phyloP scores from a whole-genome alignment of 2,113 vertebrate genomes.

The Oceanodroma tethys region DNA sequence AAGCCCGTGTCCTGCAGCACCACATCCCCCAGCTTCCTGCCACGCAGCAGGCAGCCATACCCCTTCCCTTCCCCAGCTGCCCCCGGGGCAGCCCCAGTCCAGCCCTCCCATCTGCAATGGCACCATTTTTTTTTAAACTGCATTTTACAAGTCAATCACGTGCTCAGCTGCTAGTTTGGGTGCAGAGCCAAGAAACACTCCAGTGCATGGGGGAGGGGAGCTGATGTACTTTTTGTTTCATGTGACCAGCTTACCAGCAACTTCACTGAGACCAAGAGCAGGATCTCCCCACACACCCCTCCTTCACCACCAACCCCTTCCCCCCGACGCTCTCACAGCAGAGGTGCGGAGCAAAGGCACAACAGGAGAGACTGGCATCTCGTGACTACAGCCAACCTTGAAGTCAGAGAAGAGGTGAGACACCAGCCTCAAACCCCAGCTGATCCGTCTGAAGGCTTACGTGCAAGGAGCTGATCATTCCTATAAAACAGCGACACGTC shows the following conservation, averaged over 20 bases:
- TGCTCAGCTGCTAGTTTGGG: constrained; percentile 31
- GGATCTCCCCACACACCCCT: neutral
- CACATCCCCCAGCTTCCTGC: neutral
- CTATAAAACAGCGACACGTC: accelerated
- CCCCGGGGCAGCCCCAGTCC: neutral
- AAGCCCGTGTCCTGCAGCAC: neutral
- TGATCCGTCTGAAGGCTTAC: neutral
- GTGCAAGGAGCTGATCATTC: neutral
- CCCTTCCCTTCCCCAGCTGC: neutral
- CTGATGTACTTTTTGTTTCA: neutral
- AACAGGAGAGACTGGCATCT: neutral
- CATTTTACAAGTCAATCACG: constrained; percentile 51
- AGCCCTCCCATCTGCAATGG: neutral
- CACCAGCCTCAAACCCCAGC: neutral
- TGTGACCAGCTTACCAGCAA: neutral
- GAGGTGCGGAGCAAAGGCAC: neutral
- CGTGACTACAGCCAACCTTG: neutral
- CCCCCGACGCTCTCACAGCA: neutral
- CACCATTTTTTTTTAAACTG: neutral
- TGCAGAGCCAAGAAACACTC: constrained; percentile 52
- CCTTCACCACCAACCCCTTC: neutral
- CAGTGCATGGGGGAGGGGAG: constrained; percentile 24
- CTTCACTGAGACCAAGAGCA: neutral
- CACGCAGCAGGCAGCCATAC: neutral
- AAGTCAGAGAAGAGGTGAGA: neutral